These are phyloP conservation scores for Drosophila borborema DNA, from an alignment of 2,888 invertebrate species.

Conservation along the genomic window DNA sequence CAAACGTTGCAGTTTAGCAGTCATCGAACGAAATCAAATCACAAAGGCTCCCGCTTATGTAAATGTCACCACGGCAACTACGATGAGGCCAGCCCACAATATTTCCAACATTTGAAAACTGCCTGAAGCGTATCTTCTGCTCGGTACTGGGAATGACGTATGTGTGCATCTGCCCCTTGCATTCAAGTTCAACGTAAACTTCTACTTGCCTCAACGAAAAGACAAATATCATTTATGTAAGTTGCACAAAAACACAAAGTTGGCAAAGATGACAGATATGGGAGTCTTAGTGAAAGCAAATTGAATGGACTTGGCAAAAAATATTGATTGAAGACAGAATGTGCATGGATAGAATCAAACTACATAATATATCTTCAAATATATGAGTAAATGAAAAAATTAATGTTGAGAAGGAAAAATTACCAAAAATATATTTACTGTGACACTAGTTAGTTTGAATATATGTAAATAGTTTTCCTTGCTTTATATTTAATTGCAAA, in stretches of 20 bases:
- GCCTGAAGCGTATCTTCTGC: slow-evolving; percentile 14
- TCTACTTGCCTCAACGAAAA: slow-evolving; percentile 24
- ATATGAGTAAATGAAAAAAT: neutral
- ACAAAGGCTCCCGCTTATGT: slow-evolving; percentile 58
- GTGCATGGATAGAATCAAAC: neutral
- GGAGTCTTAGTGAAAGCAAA: neutral
- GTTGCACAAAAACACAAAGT: slow-evolving; percentile 39
- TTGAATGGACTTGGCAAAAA: slow-evolving; percentile 6
- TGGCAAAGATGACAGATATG: neutral
- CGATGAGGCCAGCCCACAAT: slow-evolving; percentile 6
- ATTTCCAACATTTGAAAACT: slow-evolving; percentile 22
- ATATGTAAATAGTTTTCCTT: neutral
- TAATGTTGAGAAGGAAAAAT: neutral
- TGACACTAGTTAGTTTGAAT: neutral
- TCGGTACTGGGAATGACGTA: slow-evolving; percentile 21
- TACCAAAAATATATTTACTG: no score
- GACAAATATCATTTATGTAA: slow-evolving; percentile 61
- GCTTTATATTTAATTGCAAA: neutral
- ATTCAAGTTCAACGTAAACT: slow-evolving; percentile 23
- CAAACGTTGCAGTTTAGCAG: slow-evolving; percentile 33
- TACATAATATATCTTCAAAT: neutral
- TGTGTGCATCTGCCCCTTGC: slow-evolving; percentile 31
- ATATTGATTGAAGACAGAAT: slow-evolving; percentile 52
- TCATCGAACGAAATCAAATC: slow-evolving; percentile 37
- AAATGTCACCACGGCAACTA: slow-evolving; percentile 43